A percentile compares a stretch with the other conserved stretches of the same genome.
phyloP scores from a whole-genome alignment of 2,113 vertebrate genomes.

The Rallus limicola region DNA sequence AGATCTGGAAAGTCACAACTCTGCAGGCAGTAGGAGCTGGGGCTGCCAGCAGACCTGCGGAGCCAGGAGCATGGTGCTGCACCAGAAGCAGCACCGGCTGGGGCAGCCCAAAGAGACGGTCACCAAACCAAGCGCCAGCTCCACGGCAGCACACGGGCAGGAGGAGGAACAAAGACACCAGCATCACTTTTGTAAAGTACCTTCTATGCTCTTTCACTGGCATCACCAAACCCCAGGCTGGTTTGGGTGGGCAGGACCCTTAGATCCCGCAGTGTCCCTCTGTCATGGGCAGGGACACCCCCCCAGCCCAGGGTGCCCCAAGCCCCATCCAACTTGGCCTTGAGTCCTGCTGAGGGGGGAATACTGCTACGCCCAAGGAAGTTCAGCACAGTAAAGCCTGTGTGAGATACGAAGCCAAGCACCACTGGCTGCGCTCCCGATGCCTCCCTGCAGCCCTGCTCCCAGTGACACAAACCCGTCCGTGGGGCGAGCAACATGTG shows the following conservation, averaged over 20 bases:
- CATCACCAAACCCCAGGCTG: neutral
- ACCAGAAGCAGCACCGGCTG: accelerated
- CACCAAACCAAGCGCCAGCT: neutral
- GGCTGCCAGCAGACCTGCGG: neutral
- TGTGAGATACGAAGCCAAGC: neutral
- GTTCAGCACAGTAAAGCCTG: neutral
- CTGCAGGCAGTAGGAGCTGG: neutral
- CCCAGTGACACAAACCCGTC: neutral
- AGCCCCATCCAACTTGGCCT: too few relatives aligned
- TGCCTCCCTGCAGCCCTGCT: neutral
- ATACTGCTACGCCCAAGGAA: neutral
- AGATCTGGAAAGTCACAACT: neutral
- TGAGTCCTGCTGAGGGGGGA: too few relatives aligned
- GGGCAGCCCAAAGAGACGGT: neutral
- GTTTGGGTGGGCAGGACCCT: too few relatives aligned
- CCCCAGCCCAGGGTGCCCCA: too few relatives aligned
- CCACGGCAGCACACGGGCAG: accelerated
- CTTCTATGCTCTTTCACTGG: neutral
- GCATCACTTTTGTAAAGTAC: neutral
- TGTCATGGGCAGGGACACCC: too few relatives aligned
- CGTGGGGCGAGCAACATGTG: accelerated
- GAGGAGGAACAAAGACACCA: neutral
- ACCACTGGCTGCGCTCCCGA: accelerated
- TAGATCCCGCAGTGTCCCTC: too few relatives aligned
- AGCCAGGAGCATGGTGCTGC: neutral